These are phyloP conservation scores for Dendrolimus houi DNA, from an alignment of 2,888 invertebrate species.

Conservation along the genomic window DNA sequence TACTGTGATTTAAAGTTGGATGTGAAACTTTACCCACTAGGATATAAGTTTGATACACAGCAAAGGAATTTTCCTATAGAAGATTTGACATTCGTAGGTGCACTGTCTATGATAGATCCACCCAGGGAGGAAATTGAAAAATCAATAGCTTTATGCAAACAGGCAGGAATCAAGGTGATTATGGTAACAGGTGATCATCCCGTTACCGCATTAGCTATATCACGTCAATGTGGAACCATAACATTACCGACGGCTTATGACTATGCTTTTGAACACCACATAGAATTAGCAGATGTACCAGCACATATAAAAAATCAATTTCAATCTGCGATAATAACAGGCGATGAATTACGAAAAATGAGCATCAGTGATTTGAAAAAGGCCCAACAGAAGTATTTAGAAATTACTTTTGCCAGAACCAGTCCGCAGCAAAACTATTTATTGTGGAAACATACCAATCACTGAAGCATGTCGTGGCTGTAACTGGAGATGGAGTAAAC, in stretches of 20 bases:
- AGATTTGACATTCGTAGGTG: constrained; percentile 76
- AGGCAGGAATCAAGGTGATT: constrained; percentile 83
- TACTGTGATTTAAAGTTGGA: constrained; percentile 85
- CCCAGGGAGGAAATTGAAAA: constrained; percentile 80
- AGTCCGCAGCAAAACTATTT: constrained; percentile 81
- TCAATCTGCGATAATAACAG: constrained; percentile 55
- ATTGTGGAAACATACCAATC: constrained; percentile 89
- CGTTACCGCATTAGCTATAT: constrained; percentile 83
- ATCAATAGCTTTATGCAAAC: constrained; percentile 80
- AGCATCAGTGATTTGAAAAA: constrained; percentile 69
- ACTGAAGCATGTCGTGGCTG: constrained; percentile 87
- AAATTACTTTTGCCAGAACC: constrained; percentile 85
- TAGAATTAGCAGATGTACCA: constrained; percentile 70
- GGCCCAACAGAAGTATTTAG: constrained; percentile 76
- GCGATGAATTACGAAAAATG: constrained; percentile 77
- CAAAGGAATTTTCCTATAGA: constrained; percentile 80
- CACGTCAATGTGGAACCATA: constrained; percentile 80
- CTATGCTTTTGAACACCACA: constrained; percentile 78
- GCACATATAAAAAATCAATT: constrained; percentile 56
- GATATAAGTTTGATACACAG: constrained; percentile 75
- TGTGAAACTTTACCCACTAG: constrained; percentile 58
- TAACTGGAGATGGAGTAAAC: constrained; percentile 93
- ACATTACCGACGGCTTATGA: constrained; percentile 82
- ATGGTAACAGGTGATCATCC: constrained; percentile 87
- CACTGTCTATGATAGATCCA: constrained; percentile 84